Evolutionary conservation across 2,113 vertebrate species (phyloP).

Genomic region (Gorsachius goisagi): DNA sequence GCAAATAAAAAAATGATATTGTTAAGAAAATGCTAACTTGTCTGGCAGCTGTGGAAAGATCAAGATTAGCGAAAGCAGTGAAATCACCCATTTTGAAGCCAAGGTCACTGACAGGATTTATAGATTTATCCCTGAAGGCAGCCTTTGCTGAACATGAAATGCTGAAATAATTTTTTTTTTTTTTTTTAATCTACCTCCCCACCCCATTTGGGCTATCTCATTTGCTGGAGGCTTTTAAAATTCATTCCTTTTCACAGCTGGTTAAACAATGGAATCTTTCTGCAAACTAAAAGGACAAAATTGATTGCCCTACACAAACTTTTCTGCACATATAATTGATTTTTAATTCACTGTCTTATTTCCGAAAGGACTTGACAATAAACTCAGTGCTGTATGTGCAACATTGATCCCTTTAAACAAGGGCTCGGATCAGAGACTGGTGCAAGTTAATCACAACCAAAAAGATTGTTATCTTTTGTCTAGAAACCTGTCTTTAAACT

Average conservation of each 20-base stretch:
- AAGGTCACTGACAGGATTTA: constrained; percentile 78
- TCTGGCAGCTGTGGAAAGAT: constrained; percentile 22
- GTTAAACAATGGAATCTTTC: constrained; percentile 70
- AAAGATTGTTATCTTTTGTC: constrained; percentile 27
- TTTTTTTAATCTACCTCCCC: background rate
- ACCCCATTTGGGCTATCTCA: constrained; percentile 16
- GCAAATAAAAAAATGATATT: background rate
- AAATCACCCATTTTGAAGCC: constrained; percentile 34
- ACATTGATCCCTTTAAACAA: constrained; percentile 52
- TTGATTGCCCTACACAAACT: constrained; percentile 65
- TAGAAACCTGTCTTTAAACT: background rate
- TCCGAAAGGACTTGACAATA: constrained; percentile 63
- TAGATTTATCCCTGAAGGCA: constrained; percentile 79
- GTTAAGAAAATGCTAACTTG: background rate
- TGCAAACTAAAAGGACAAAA: constrained; percentile 68
- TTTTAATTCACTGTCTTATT: constrained; percentile 73
- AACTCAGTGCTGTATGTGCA: constrained; percentile 34
- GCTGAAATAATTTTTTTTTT: constrained; percentile 16
- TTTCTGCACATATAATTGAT: constrained; percentile 70
- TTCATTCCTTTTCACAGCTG: constrained; percentile 63
- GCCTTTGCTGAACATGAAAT: constrained; percentile 55
- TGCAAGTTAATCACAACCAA: constrained; percentile 36
- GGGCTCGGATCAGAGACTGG: constrained; percentile 27
- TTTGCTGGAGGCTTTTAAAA: constrained; percentile 67
- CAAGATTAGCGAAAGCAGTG: background rate